These are phyloP conservation scores for Synchiropus splendidus DNA, from an alignment of 2,113 vertebrate species.

Conservation along the genomic window DNA sequence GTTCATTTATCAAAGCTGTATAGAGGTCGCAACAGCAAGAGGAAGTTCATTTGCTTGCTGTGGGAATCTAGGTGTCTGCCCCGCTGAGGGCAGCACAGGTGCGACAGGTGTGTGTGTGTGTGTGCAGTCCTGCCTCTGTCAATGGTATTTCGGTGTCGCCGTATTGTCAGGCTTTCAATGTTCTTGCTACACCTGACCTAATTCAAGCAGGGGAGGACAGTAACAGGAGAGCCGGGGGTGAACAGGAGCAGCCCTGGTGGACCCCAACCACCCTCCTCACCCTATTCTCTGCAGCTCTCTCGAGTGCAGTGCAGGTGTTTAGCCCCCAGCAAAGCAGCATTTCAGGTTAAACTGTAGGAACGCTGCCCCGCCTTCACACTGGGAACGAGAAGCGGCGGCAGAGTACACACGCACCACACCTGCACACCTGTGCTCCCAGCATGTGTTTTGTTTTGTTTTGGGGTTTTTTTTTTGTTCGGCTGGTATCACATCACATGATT, in stretches of 20 bases:
- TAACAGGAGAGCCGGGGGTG: constrained; percentile 35
- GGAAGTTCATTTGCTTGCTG: constrained; percentile 50
- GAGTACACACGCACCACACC: constrained; percentile 20
- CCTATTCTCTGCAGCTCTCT: constrained; percentile 10
- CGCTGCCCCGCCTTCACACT: constrained; percentile 47
- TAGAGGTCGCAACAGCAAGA: constrained; percentile 27
- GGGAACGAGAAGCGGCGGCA: constrained; percentile 32
- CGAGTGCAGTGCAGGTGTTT: constrained; percentile 59
- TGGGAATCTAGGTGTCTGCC: constrained; percentile 41
- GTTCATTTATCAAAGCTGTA: constrained; percentile 36
- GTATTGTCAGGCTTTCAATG: constrained; percentile 50
- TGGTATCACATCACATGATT: constrained; percentile 27
- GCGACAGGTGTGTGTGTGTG: constrained; percentile 56
- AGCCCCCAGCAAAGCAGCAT: constrained; percentile 57
- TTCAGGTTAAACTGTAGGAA: constrained; percentile 60
- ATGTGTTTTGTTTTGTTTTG: constrained; percentile 5
- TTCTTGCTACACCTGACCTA: constrained; percentile 37
- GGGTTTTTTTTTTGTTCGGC: no score
- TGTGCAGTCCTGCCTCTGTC: constrained; percentile 36
- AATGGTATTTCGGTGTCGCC: constrained; percentile 26
- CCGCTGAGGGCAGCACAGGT: constrained; percentile 42
- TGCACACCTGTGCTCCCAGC: neutral
- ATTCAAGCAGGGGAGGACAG: constrained; percentile 28
- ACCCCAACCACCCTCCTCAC: neutral
- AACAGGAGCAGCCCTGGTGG: neutral